phyloP scores from a whole-genome alignment of 2,888 invertebrate genomes.

The Eilema sororculum region DNA sequence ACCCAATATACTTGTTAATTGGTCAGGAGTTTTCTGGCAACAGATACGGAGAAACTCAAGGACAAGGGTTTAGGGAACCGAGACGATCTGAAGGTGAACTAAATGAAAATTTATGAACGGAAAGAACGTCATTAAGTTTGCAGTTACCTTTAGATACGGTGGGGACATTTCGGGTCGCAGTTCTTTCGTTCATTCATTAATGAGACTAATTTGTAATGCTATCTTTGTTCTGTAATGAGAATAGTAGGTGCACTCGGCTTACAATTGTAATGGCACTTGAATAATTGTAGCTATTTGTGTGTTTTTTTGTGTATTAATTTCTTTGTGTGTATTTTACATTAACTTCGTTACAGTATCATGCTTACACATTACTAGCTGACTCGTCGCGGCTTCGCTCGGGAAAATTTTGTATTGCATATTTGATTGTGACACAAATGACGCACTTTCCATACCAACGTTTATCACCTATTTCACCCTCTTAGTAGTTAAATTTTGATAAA shows the following conservation, averaged over 20 bases:
- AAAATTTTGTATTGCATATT: too few species aligned
- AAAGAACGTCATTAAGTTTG: slow-evolving; percentile 5
- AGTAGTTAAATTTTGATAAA: too few species aligned
- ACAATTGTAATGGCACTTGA: neutral
- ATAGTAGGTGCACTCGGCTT: neutral
- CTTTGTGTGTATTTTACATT: neutral
- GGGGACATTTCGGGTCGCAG: neutral
- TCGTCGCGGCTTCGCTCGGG: too few species aligned
- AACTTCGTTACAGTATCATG: neutral
- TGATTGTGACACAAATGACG: too few species aligned
- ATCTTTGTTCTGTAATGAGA: neutral
- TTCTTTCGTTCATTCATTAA: slow-evolving; percentile 4
- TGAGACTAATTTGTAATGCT: neutral
- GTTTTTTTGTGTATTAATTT: too few species aligned
- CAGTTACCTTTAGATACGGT: neutral
- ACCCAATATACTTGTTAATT: neutral
- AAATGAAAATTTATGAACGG: neutral
- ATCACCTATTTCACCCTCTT: too few species aligned
- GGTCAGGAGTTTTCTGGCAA: neutral
- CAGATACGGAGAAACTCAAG: neutral
- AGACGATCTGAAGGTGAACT: neutral
- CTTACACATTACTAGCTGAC: too few species aligned
- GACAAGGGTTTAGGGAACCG: neutral
- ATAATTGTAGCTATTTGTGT: too few species aligned
- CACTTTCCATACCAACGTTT: too few species aligned